These are phyloP conservation scores for Syngnathus typhle DNA, from an alignment of 2,113 vertebrate genomes.

Conservation along the genomic window DNA sequence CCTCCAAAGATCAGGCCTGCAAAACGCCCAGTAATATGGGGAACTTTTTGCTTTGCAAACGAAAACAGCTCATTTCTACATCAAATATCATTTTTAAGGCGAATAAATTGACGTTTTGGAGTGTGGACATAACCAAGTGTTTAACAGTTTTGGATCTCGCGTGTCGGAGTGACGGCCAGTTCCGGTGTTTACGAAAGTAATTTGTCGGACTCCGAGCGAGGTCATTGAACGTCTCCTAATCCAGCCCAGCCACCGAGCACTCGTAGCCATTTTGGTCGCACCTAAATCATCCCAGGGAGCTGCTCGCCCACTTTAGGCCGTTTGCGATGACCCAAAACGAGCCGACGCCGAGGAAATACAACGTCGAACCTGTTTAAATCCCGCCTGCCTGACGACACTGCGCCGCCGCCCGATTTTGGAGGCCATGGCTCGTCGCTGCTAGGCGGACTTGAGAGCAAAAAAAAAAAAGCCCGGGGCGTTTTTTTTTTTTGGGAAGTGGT, in stretches of 20 bases:
- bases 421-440: constrained; percentile 27
- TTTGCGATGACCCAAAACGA: constrained; percentile 67
- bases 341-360: constrained; percentile 40
- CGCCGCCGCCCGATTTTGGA: neutral
- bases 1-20: too few relatives aligned
- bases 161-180: neutral
- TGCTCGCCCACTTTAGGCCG: constrained; percentile 52
- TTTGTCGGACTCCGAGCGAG: constrained; percentile 22
- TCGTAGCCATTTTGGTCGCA: constrained; percentile 87
- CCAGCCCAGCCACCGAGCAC: constrained; percentile 63
- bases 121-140: too few relatives aligned
- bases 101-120: too few relatives aligned
- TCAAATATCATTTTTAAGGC: too few relatives aligned
- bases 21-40: too few relatives aligned
- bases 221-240: constrained; percentile 54
- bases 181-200: neutral
- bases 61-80: too few relatives aligned
- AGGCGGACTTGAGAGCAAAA: neutral
- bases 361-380: constrained; percentile 22
- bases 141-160: neutral
- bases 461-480: constrained; percentile 14
- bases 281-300: constrained; percentile 50
- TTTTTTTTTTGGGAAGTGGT: constrained; percentile 34
- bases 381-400: neutral
- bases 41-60: too few relatives aligned